Evolutionary conservation across 2,113 vertebrate genomes (phyloP), one percentile per base, ranked within the genome.

Genomic region (Xiphorhynchus elegans): DNA sequence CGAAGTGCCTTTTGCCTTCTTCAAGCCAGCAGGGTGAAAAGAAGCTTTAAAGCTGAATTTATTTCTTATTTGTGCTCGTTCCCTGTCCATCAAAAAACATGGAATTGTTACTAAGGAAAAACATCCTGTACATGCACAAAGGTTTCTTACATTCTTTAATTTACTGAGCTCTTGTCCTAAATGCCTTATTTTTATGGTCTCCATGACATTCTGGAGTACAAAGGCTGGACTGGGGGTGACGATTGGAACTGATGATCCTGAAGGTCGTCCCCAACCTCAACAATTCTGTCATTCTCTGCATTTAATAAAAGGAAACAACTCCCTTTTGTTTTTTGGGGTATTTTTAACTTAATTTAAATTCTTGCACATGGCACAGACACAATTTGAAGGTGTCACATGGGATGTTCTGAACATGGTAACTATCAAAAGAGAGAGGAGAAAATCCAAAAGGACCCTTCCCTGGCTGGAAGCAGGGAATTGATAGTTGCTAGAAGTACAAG

Each of bases 81-180:
- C 3, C 3, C 4, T 72, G 20, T 74, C 68, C 1, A 0, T 52
- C 49, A 86, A 37, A 90, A 87, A 1, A 0, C 11, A 24, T 33
- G 3, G 79, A 44, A 47, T 72, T 1, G 1, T 59, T 83, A 13
- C 23, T 16, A 37, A 59, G 42, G 39, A 17, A 44, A 83, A 56
- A 20, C 42, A 49, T 40, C 16, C 44, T 47, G 35, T 37, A 55
- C 87, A 37, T 39, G 40, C 28, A 17, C 21, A 70, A 25, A 52
- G 3, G 14, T 55, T 77, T 50, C 55, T 42, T 50, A n/a, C 4
- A 13, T 14, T 66, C 40, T 69, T 76, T 23, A 33, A 73, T 68
- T 80, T 46, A 13, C 14, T 53, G 35, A 68, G 18, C 15, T 76
- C 3, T 52, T 69, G 23, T 25, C 35, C 29, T 40, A 26, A 68